Evolutionary conservation across 2,797 vertebrate genomes (phyloP), one percentile per base, ranked within the genome.

Genomic region (Pogonophryne albipinna): DNA sequence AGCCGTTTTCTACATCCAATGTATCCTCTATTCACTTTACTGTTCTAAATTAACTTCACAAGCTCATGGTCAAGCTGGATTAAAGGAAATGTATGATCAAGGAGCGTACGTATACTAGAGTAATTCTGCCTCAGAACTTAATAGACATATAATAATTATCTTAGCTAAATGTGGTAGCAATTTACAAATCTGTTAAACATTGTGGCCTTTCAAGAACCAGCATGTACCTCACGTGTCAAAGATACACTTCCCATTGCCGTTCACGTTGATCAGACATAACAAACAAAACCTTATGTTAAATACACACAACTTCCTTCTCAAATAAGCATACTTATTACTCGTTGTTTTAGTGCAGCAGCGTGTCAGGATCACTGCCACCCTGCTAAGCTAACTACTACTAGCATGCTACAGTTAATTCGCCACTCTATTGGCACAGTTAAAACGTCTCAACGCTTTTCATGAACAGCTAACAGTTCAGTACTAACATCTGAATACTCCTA

Each of bases 401-500:
- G 12, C 57, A 15, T n/a, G 34, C 34, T 38, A 38, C 3, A 38
- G n/a, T 0, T 0, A 2, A 0, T 10, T n/a, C 17, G 0, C 0
- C 0, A 2, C 0, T n/a, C 1, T 4, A 0, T 1, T 10, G 2
- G 4, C 1, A 0, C 9, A 11, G 3, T 12, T 8, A 2, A 4
- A 3, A 3, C 27, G 1, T 0, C 4, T 3, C 2, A 19, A 8
- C 6, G 45, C 3, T 4, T 6, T 13, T 1, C 0, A 3, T 1
- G 1, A 17, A 7, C 1, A 6, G 0, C 0, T 1, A 4, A 19
- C 4, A 31, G 0, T 1, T 4, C 1, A 10, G 7, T 0, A 19
- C 15, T 6, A 4, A 5, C 3, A 0, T 0, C 0, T 7, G 0
- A 0, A 9, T 2, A 1, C 0, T 0, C 0, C 0, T 16, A n/a